Percentiles rank a stretch among this genome's conserved stretches.
Conservation (phyloP, 1,140 invertebrate genomes). For the Alviniconcha marisindica region DNA sequence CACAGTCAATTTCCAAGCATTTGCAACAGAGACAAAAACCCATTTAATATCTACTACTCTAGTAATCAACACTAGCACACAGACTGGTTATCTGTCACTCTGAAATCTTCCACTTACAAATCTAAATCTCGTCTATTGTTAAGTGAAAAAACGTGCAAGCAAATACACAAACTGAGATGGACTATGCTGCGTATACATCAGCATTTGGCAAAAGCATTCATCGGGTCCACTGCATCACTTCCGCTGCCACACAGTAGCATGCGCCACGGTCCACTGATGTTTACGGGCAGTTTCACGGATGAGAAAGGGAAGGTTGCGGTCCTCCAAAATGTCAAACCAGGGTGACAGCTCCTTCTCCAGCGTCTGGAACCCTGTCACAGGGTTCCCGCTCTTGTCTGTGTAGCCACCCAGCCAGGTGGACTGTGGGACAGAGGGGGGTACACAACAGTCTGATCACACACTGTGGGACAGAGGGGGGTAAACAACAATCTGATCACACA, state of each 20-base stretch:
- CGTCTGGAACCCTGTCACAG: slow-evolving; percentile 68
- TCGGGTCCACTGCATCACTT: too few relatives aligned
- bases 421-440: slow-evolving; percentile 67
- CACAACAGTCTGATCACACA: too few relatives aligned
- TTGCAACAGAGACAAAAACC: too few relatives aligned
- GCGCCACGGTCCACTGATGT: slow-evolving; percentile 74
- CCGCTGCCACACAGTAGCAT: slow-evolving; percentile 74
- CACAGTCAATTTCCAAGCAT: too few relatives aligned
- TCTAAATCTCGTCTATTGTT: too few relatives aligned
- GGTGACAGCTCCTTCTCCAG: slow-evolving; percentile 66
- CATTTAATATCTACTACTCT: too few relatives aligned
- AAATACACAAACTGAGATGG: neutral
- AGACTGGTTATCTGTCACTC: too few relatives aligned
- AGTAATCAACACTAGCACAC: too few relatives aligned
- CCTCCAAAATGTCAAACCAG: slow-evolving; percentile 69
- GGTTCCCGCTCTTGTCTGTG: slow-evolving; percentile 57
- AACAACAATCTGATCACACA: too few relatives aligned
- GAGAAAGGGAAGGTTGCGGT: slow-evolving; percentile 73
- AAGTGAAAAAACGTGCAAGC: neutral
- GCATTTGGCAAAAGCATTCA: neutral
- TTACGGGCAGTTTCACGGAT: slow-evolving; percentile 75
- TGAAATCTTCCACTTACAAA: too few relatives aligned
- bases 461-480: too few relatives aligned
- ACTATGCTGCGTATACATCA: neutral
- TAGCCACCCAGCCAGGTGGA: slow-evolving; percentile 74